Percentiles rank a stretch among this genome's conserved stretches.
These are phyloP conservation scores for Peromyscus attwateri DNA, from an alignment of 2,797 vertebrate species.

Conservation along the genomic window DNA sequence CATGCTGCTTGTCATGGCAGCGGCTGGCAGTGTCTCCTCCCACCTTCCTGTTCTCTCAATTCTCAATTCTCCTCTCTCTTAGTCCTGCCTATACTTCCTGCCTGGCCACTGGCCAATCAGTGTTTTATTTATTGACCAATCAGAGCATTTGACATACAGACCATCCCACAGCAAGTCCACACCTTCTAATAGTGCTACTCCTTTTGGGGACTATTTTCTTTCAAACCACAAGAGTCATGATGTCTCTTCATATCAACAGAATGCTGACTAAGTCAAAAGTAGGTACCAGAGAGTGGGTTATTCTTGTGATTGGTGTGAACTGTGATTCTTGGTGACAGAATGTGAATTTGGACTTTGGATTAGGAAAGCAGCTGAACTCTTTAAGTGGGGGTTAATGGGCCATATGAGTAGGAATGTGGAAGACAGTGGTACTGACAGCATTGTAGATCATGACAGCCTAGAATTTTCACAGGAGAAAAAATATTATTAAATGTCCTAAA, in stretches of 20 bases:
- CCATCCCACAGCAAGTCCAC: no score
- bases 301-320: neutral
- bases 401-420: neutral
- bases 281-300: neutral
- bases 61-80: no score
- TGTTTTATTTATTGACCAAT: no score
- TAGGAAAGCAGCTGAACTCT: neutral
- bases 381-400: neutral
- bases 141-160: no score
- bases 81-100: no score
- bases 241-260: neutral
- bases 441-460: neutral
- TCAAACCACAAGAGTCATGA: no score
- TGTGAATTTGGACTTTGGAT: neutral
- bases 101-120: no score
- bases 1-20: no score
- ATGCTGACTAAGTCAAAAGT: neutral
- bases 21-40: no score
- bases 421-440: neutral
- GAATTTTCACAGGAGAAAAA: neutral
- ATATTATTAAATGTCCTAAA: neutral
- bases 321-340: neutral
- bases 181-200: no score
- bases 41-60: no score
- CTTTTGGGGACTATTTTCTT: no score